Percentiles rank a stretch among this genome's conserved stretches.
Evolutionary conservation across 2,113 vertebrate genomes (phyloP).

Genomic region (Phocoena phocoena): DNA sequence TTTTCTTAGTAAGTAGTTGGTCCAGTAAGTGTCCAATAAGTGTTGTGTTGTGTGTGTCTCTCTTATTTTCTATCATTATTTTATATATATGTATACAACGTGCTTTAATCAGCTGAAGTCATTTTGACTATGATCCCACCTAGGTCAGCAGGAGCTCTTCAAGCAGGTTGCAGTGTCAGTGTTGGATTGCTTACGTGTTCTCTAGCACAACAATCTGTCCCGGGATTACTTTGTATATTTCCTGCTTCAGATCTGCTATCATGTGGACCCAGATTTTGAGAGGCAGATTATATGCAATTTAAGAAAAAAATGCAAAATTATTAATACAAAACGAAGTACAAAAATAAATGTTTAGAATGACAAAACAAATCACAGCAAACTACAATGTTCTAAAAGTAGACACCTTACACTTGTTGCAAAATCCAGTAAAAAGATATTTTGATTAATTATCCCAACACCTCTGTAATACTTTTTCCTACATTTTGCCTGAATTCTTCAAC

Average conservation of each 20-base stretch:
- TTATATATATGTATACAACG: neutral
- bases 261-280: neutral
- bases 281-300: neutral
- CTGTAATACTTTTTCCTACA: neutral
- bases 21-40: neutral
- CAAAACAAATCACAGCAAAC: neutral
- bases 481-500: neutral
- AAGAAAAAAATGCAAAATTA: neutral
- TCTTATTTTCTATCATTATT: neutral
- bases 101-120: neutral
- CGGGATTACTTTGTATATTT: neutral
- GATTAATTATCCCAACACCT: neutral
- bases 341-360: neutral
- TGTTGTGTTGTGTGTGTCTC: neutral
- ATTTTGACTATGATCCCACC: neutral
- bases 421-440: neutral
- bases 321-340: neutral
- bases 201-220: neutral
- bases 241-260: neutral
- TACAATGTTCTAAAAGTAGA: neutral
- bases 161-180: too few relatives aligned
- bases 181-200: neutral
- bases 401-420: neutral
- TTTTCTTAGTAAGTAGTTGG: neutral
- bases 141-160: neutral